Evolutionary conservation across 2,888 invertebrate species (phyloP), one percentile per base, ranked within the genome.

Genomic region (Dilophus febrilis): DNA sequence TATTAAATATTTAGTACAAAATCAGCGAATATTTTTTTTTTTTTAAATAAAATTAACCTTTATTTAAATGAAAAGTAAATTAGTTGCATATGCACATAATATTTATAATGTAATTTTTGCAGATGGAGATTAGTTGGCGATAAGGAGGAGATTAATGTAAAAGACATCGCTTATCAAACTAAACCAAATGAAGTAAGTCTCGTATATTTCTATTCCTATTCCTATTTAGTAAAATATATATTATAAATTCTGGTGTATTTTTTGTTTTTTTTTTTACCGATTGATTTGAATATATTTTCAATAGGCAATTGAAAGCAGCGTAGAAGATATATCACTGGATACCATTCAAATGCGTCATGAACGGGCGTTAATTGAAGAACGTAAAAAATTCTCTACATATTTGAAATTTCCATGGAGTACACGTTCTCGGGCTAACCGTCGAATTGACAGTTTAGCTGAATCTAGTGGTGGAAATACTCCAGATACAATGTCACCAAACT

Each of bases 301-400:
- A 22, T 6, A 22, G 22, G 8, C 4, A 22, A 22, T 6, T 22
- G 22, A 22, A 22, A 22, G 8, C 8, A 6, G 4, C 71, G 66
- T 70, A 38, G 90, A 91, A 59, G 88, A 91, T 58, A 65, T 84
- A 43, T 77, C 82, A 0, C 87, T 90, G 43, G 75, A 76, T 43
- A 70, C 77, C 1, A 75, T 79, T 49, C 56, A 66, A 4, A 56
- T 64, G 32, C 72, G 91, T 3, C 94, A 94, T 61, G 71, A 74
- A 37, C 75, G 77, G 46, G 61, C 61, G 6, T 48, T 60, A 11
- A 39, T 53, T 11, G 81, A 82, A 47, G 94, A 94, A 63, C 77
- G 80, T 45, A 78, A 77, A 52, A 79, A 81, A 48, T 63, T 63
- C 42, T 56, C 58, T 49, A 58, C 63, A 3, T 62, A 53, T 44